phyloP scores from a whole-genome alignment of 2,888 invertebrate genomes.

The Diarsia mendica region DNA sequence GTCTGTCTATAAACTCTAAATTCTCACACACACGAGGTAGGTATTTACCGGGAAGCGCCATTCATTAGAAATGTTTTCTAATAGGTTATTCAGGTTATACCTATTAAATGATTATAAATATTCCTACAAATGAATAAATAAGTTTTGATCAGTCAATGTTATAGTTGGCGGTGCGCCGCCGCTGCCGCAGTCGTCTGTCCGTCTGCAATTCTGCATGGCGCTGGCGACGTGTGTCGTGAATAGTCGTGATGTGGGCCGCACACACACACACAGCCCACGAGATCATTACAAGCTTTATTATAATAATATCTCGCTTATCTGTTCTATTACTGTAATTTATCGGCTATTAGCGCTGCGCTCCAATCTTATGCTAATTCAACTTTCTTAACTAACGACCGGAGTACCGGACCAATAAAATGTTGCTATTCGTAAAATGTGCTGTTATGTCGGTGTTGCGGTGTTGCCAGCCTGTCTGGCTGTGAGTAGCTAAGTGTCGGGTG shows the following conservation, averaged over 20 bases:
- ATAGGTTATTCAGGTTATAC: no score
- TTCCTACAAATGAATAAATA: neutral
- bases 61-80: neutral
- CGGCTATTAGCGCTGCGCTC: constrained; percentile 22
- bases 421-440: constrained; percentile 1
- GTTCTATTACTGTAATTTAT: constrained; percentile 34
- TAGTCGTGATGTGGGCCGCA: constrained; percentile 3
- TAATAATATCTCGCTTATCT: constrained; percentile 24
- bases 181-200: constrained; percentile 15
- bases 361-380: constrained; percentile 20
- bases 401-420: constrained; percentile 6
- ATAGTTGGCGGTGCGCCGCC: neutral
- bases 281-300: constrained; percentile 11
- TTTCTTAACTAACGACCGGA: constrained; percentile 23
- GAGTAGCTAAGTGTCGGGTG: neutral
- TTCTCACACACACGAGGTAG: constrained; percentile 11
- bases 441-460: constrained; percentile 8
- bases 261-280: neutral
- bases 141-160: neutral
- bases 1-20: constrained; percentile 9
- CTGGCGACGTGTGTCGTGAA: no score
- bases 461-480: constrained; percentile 6
- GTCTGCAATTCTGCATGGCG: constrained; percentile 9
- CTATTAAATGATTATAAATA: no score
- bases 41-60: neutral